Percentiles rank a stretch among this genome's conserved stretches.
phyloP scores from a whole-genome alignment of 2,797 vertebrate genomes.

The Coreius guichenoti region DNA sequence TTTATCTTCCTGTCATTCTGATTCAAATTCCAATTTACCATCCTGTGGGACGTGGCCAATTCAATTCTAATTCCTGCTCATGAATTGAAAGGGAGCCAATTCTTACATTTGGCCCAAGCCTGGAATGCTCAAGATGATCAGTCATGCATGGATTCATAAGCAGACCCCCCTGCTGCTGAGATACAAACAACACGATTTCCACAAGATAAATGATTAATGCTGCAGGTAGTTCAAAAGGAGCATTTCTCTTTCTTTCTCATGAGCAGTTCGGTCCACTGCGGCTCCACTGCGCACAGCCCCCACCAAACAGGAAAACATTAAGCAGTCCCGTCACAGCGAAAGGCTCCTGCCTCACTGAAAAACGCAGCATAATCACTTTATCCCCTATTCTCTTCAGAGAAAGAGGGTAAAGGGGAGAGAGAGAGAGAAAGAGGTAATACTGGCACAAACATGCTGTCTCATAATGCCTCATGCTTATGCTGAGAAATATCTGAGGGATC shows the following conservation, averaged over 20 bases:
- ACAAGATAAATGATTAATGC: slow-evolving; percentile 60
- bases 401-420: slow-evolving; percentile 27
- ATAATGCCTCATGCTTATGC: slow-evolving; percentile 36
- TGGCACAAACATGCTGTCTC: slow-evolving; percentile 42
- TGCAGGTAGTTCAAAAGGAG: slow-evolving; percentile 56
- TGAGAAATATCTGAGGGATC: slow-evolving; percentile 35
- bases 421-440: slow-evolving; percentile 8
- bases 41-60: slow-evolving; percentile 4
- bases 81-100: slow-evolving; percentile 28
- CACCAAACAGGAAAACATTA: slow-evolving; percentile 64
- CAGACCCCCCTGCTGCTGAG: slow-evolving; percentile 16
- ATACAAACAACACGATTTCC: slow-evolving; percentile 50
- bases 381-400: slow-evolving; percentile 57
- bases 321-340: slow-evolving; percentile 64
- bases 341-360: slow-evolving; percentile 55
- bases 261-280: slow-evolving; percentile 49
- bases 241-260: slow-evolving; percentile 36
- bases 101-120: not conserved
- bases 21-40: slow-evolving; percentile 8
- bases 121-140: slow-evolving; percentile 16
- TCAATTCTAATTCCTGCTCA: slow-evolving; percentile 10
- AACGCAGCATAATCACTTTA: slow-evolving; percentile 64
- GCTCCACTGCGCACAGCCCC: slow-evolving; percentile 55
- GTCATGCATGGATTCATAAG: slow-evolving; percentile 30
- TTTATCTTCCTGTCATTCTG: not conserved